A percentile compares a stretch with the other conserved stretches of the same genome.
Evolutionary conservation across 2,888 invertebrate species (phyloP).

Genomic region (Catocala fraxini): DNA sequence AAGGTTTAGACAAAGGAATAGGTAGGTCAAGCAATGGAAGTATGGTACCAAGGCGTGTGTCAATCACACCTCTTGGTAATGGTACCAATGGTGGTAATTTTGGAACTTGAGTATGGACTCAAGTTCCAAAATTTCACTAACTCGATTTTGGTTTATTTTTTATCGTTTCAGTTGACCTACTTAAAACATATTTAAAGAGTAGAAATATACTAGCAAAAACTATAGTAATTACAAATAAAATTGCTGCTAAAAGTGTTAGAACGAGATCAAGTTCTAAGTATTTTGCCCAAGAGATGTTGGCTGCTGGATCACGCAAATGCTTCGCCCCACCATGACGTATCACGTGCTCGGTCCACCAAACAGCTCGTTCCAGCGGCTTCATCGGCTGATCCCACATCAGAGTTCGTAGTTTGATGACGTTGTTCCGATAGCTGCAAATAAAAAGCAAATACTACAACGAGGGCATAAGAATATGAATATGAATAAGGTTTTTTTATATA

Average conservation of each 20-base stretch:
- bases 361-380: constrained; percentile 62
- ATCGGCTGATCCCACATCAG: constrained; percentile 43
- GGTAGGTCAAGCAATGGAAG: too few relatives aligned
- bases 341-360: constrained; percentile 84
- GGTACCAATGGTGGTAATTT: too few relatives aligned
- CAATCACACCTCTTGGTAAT: too few relatives aligned
- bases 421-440: constrained; percentile 36
- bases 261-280: constrained; percentile 58
- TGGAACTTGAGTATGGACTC: too few relatives aligned
- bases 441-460: too few relatives aligned
- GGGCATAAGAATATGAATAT: too few relatives aligned
- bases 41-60: too few relatives aligned
- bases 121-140: not conserved
- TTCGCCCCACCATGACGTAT: constrained; percentile 70
- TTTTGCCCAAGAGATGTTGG: constrained; percentile 55
- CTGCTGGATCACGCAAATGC: constrained; percentile 70
- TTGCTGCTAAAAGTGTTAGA: constrained; percentile 11
- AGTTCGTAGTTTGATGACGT: constrained; percentile 33
- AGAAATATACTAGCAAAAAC: constrained; percentile 2
- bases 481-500: too few relatives aligned
- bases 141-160: not conserved
- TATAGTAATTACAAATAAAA: constrained; percentile 1
- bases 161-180: not conserved
- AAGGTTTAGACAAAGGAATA: too few relatives aligned
- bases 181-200: constrained; percentile 24